A percentile compares a stretch with the other conserved stretches of the same genome.
phyloP scores from a whole-genome alignment of 2,113 vertebrate genomes.

The Dinomys branickii region DNA sequence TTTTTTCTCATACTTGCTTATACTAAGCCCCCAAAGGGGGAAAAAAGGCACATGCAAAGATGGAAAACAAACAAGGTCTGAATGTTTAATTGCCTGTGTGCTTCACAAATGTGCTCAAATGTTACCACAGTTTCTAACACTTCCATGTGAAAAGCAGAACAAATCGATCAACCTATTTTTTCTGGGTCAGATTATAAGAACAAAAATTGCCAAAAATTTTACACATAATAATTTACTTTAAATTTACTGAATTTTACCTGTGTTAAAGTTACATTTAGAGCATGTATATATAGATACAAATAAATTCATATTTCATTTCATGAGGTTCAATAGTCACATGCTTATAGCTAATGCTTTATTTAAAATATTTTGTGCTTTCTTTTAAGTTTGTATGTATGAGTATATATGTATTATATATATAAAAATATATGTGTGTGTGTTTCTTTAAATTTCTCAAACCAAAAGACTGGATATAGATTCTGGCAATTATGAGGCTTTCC shows the following conservation, averaged over 20 bases:
- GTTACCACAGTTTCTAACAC: not conserved
- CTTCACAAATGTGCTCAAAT: not conserved
- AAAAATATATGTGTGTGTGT: too few relatives aligned
- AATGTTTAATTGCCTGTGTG: not conserved
- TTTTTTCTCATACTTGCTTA: not conserved
- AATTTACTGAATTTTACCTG: not conserved
- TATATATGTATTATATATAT: too few relatives aligned
- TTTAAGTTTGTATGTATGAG: conserved; percentile 18
- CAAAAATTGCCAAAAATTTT: not conserved
- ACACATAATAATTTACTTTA: not conserved
- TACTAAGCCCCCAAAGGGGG: not conserved
- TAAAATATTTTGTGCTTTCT: conserved; percentile 12
- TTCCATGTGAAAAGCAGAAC: not conserved
- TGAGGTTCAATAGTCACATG: not conserved
- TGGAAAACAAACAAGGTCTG: conserved; percentile 27
- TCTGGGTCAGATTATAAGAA: not conserved
- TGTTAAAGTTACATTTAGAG: not conserved
- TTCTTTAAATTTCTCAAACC: not conserved
- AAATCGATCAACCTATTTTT: not conserved
- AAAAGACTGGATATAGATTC: conserved; percentile 17
- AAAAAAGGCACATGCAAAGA: not conserved
- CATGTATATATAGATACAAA: not conserved
- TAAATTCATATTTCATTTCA: conserved; percentile 9
- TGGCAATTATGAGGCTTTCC: conserved; percentile 65
- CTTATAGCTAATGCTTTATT: not conserved